Conservation (phyloP, 2,888 invertebrate genomes). For the Ptychoptera contaminata region DNA sequence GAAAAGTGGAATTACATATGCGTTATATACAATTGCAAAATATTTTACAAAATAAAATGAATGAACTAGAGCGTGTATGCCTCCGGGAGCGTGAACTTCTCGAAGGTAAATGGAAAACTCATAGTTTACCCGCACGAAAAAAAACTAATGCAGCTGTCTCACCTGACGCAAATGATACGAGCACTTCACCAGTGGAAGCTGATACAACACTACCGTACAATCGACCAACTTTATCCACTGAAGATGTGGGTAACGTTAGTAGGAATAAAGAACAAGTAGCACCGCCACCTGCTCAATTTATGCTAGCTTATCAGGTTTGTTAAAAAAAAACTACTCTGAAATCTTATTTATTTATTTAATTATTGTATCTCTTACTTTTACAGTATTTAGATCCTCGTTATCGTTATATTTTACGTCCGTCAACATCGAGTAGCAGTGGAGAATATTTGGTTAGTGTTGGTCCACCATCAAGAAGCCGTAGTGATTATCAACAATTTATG, state of each 20-base stretch:
- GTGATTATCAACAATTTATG: constrained; percentile 54
- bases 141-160: constrained; percentile 44
- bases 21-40: constrained; percentile 81
- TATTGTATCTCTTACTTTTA: too few species aligned
- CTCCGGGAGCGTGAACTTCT: constrained; percentile 67
- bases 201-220: constrained; percentile 38
- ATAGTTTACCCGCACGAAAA: constrained; percentile 72
- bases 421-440: constrained; percentile 44
- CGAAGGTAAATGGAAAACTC: constrained; percentile 80
- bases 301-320: constrained; percentile 39
- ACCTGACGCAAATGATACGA: constrained; percentile 26
- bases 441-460: constrained; percentile 58
- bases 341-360: too few species aligned
- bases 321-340: not conserved
- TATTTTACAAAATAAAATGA: constrained; percentile 66
- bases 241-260: constrained; percentile 44
- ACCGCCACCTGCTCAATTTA: constrained; percentile 33
- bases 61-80: constrained; percentile 67
- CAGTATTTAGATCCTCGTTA: constrained; percentile 53
- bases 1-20: constrained; percentile 57
- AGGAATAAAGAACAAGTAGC: constrained; percentile 27
- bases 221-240: constrained; percentile 66
- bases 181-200: constrained; percentile 34
- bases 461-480: constrained; percentile 42
- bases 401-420: constrained; percentile 53